Evolutionary conservation across 1,140 invertebrate genomes (phyloP).

Genomic region (Atta texana): DNA sequence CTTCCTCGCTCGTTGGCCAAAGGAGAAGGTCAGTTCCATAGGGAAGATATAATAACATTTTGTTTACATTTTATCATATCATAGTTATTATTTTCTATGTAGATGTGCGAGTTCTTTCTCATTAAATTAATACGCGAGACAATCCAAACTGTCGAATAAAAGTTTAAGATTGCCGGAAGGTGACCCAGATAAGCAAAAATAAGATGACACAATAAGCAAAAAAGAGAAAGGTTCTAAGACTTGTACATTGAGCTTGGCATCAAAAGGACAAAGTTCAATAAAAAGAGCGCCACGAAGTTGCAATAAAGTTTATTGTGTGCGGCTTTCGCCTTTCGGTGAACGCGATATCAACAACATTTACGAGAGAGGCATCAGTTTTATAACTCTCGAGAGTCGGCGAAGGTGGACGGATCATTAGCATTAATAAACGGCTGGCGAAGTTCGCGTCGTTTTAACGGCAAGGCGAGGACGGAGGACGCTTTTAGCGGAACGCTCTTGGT

Average conservation of each 20-base stretch:
- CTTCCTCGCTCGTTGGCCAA: background rate
- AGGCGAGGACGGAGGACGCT: conserved; percentile 1
- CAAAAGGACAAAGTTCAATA: background rate
- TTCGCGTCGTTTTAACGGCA: conserved; percentile 41
- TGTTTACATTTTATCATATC: conserved; percentile 21
- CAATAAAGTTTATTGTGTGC: conserved; percentile 10
- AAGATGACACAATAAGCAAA: too few relatives aligned
- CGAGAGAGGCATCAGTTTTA: conserved; percentile 33
- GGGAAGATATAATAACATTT: conserved; percentile 22
- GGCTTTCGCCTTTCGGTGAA: background rate
- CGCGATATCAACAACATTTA: conserved; percentile 15
- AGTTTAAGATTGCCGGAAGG: background rate
- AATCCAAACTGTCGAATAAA: background rate
- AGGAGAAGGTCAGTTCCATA: background rate
- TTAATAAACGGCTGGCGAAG: conserved; percentile 46
- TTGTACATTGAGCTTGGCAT: background rate
- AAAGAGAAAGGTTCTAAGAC: background rate
- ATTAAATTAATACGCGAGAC: conserved; percentile 12
- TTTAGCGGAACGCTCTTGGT: conserved; percentile 15
- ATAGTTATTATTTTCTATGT: conserved; percentile 7
- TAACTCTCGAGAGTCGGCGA: background rate
- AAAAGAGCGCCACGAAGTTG: background rate
- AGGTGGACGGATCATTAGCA: conserved; percentile 47
- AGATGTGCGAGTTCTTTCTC: background rate
- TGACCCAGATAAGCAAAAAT: background rate